Base-by-base conservation (phyloP, 2,797 vertebrate species). In the Protosalanx chinensis region DNA sequence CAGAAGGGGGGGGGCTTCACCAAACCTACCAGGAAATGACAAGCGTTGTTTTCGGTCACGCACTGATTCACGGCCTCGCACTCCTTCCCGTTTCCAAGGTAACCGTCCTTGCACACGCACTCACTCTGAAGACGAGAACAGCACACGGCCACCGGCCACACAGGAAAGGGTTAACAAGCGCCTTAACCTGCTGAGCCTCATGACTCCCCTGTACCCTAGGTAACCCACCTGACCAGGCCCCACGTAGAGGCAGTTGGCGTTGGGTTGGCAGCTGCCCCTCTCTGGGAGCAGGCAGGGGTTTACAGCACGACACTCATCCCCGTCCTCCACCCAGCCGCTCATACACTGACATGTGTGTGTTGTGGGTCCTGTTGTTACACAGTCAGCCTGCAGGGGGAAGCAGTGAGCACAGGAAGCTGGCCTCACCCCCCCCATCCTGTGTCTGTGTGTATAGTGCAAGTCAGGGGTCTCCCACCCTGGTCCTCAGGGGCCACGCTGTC, bases 171-270 rank as follows among this genome's bases (percentile, higher is more conserved):
- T 30, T 12, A 15, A 53, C 18, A 6, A 23, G 35, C 64, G 60
- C 7, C 10, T 68, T 37, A 18, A 41, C 8, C 49, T 15, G 12
- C 70, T 20, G 10, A 5, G 10, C 23, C 35, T 65, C 35, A 41
- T 7, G 6, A 6, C 18, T 12, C 32, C 23, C 6, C 6, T 33
- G 20, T 4, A 8, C 35, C 20, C 30, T n/a, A 56, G 15, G 51
- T 15, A 8, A 68, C 79, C 66, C 86, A 98, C 97, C 95, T 98
- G 97, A 46, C 94, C 95, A 0, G 97, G 97, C 5, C 97, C 97
- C 0, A 96, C 0, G 0, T 95, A 91, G 71, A 96, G 81, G 73
- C 97, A 99, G 79, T 91, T 92, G 53, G 95, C 97, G 0, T 96
- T 95, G 72, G 75, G 0, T 0, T 98, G 96, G 82, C 97, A 99